Evolutionary conservation across 2,797 vertebrate species (phyloP).

Genomic region (Eulemur albifrons): DNA sequence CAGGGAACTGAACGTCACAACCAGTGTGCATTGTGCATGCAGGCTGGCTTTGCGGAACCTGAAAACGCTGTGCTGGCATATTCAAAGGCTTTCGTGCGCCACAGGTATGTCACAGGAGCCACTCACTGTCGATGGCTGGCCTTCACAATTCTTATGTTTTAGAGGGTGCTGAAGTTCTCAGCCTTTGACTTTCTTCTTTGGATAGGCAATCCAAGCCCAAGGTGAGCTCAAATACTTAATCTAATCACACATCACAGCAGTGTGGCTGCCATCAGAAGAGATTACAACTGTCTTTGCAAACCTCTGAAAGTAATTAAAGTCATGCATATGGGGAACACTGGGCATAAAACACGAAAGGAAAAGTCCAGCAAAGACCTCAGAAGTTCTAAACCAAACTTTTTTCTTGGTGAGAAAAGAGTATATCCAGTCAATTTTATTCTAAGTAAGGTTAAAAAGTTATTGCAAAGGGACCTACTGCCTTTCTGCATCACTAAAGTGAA

Average conservation of each 20-base stretch:
- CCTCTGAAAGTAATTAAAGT: conserved; percentile 32
- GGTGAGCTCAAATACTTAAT: neutral
- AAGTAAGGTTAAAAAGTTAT: neutral
- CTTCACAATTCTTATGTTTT: neutral
- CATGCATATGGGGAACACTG: neutral
- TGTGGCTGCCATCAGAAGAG: neutral
- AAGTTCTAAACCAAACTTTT: neutral
- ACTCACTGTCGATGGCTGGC: neutral
- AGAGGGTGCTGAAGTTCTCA: neutral
- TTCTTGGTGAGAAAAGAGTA: neutral
- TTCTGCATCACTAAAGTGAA: neutral
- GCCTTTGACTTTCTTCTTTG: neutral
- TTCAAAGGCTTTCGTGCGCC: neutral
- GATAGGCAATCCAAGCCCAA: neutral
- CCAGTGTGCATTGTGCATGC: rapidly evolving
- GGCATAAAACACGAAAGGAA: neutral
- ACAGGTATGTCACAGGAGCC: neutral
- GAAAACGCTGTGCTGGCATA: neutral
- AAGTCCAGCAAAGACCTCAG: neutral
- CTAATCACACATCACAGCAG: neutral
- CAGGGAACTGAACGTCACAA: neutral
- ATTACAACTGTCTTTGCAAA: neutral
- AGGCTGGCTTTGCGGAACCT: neutral
- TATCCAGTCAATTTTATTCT: neutral
- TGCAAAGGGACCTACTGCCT: rapidly evolving